Base-by-base conservation (phyloP, 2,888 invertebrate species). In the Anthoptus insignis region DNA sequence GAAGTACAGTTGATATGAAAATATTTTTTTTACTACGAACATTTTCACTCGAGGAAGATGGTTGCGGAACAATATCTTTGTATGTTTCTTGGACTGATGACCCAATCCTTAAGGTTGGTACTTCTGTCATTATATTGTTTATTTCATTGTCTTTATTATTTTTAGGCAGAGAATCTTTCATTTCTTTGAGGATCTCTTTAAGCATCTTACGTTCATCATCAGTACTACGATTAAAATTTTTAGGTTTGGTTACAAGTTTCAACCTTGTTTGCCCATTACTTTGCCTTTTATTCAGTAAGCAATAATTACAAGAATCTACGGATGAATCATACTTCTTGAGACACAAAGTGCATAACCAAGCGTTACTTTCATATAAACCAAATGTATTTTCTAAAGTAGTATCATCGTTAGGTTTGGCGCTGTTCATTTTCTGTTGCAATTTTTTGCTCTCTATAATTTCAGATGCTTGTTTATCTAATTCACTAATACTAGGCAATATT, bases 401-500 rank as follows among this genome's bases (percentile, higher is more conserved):
- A 8, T 16, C 9, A 14, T 50, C 24, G n/a, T 65, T 34, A n/a
- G 7, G 16, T 34, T 74, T 72, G 1, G 11, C 14, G 39, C 67
- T 85, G 32, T 83, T 83, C 24, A 82, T 80, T 52, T 47, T 84
- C 80, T 0, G 77, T 63, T 39, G 73, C 72, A 74, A 86, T 86
- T 61, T 84, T 75, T 78, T 89, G 86, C 59, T 94, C 80, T 95
- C 94, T 49, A 97, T 94, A 72, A 97, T 96, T 83, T 96, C 96
- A 0, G 96, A 94, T 0, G 97, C 97, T 84, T 97, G 96, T 73
- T 96, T 94, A 81, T 97, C 97, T 68, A 97, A 85, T 82, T 97
- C 97, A 78, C 97, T 97, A 72, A 97, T 97, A 80, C 96, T 97
- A 0, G 96, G 96, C 54, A 97, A 85, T 93, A 76, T 94, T 94